Evolutionary conservation across 2,797 vertebrate genomes (phyloP).

Genomic region (Decapterus maruadsi): DNA sequence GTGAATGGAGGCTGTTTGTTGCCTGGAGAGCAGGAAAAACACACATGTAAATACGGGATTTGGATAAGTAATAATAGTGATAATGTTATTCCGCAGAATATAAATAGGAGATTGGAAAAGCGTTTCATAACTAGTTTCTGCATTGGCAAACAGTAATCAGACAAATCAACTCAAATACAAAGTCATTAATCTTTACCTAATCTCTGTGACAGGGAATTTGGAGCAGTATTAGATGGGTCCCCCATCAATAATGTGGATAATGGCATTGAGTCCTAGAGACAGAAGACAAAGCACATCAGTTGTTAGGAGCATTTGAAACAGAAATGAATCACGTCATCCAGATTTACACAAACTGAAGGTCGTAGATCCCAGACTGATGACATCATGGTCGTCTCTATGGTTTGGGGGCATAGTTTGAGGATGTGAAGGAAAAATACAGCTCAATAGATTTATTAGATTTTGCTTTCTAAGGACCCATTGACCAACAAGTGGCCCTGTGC

Average conservation of each 20-base stretch:
- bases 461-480: background rate
- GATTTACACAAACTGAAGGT: background rate
- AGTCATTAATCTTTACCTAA: slow-evolving; percentile 82
- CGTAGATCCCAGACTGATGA: background rate
- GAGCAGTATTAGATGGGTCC: slow-evolving; percentile 90
- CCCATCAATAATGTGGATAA: slow-evolving; percentile 91
- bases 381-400: background rate
- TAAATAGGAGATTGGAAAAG: background rate
- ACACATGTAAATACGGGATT: background rate
- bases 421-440: background rate
- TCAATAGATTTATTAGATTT: background rate
- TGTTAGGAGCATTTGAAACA: slow-evolving; percentile 3
- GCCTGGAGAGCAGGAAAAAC: background rate
- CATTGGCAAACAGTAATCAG: background rate
- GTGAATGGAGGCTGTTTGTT: background rate
- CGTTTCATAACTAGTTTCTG: background rate
- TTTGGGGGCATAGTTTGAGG: background rate
- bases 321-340: background rate
- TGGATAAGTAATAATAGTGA: too few relatives aligned
- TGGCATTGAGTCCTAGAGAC: slow-evolving; percentile 90
- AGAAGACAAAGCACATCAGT: background rate
- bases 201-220: slow-evolving; percentile 90
- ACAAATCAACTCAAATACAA: background rate
- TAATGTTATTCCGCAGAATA: background rate
- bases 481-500: background rate